A percentile compares a stretch with the other conserved stretches of the same genome.
Conservation (phyloP, 2,113 vertebrate species). For the Hyperopisus bebe region DNA sequence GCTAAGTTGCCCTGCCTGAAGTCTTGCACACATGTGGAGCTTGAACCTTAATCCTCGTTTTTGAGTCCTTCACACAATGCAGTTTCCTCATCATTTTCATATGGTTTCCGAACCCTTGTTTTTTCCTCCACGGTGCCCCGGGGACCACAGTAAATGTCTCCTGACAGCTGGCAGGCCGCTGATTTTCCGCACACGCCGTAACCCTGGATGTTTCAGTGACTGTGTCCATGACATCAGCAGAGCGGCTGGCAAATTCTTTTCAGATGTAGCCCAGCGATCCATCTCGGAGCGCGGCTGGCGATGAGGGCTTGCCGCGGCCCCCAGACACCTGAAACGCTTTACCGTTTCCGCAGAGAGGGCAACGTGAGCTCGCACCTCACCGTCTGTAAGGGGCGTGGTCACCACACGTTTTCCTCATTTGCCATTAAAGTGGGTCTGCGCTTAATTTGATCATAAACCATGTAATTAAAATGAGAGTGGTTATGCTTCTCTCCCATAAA, state of each 20-base stretch:
- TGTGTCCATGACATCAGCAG: constrained; percentile 48
- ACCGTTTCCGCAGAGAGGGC: constrained; percentile 43
- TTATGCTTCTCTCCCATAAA: constrained; percentile 44
- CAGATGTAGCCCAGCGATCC: constrained; percentile 49
- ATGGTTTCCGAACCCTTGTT: constrained; percentile 53
- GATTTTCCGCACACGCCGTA: constrained; percentile 45
- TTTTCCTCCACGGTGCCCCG: constrained; percentile 38
- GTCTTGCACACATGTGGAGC: constrained; percentile 55
- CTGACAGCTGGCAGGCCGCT: constrained; percentile 47
- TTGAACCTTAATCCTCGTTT: constrained; percentile 56
- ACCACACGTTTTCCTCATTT: background rate
- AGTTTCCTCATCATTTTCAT: constrained; percentile 58
- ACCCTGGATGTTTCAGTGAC: constrained; percentile 56
- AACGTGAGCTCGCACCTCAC: constrained; percentile 24
- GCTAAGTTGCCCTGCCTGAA: constrained; percentile 53
- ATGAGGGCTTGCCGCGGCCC: constrained; percentile 38
- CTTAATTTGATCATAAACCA: constrained; percentile 43
- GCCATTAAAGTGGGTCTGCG: background rate
- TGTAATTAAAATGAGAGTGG: constrained; percentile 54
- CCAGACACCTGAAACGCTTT: constrained; percentile 53
- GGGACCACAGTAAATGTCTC: constrained; percentile 47
- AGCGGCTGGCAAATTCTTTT: constrained; percentile 54
- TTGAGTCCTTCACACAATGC: constrained; percentile 50
- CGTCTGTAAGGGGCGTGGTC: background rate
- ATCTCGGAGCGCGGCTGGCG: constrained; percentile 41